A percentile compares a stretch with the other conserved stretches of the same genome.
phyloP scores from a whole-genome alignment of 2,797 vertebrate genomes.

The Darevskia nairensis region DNA sequence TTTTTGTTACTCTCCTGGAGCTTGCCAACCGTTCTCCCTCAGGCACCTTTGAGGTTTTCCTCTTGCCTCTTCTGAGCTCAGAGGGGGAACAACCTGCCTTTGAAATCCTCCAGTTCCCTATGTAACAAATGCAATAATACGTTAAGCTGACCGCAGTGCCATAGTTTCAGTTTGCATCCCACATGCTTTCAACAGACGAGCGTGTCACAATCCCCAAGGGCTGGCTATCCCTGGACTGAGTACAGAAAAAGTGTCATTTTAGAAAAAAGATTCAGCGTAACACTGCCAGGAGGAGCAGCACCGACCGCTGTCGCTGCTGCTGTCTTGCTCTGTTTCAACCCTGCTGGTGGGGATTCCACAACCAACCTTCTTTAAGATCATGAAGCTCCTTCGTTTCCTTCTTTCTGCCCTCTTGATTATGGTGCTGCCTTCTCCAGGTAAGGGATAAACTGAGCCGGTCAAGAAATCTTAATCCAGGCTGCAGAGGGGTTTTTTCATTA shows the following conservation, averaged over 20 bases:
- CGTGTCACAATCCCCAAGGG: background rate
- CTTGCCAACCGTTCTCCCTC: background rate
- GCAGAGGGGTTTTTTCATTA: background rate
- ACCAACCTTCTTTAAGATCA: background rate
- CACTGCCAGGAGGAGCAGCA: too few species aligned
- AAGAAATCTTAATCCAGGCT: background rate
- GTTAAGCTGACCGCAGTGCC: background rate
- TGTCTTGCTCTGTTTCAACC: too few species aligned
- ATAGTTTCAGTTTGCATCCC: background rate
- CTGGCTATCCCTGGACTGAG: background rate
- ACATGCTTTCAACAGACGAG: background rate
- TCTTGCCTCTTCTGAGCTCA: background rate
- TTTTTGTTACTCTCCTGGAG: background rate
- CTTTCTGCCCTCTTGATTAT: background rate
- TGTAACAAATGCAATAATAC: background rate
- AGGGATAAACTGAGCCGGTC: background rate
- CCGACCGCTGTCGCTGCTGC: accelerated
- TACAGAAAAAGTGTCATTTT: too few species aligned
- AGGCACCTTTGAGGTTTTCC: background rate
- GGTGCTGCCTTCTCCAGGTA: constrained; percentile 2
- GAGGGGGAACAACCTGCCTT: background rate
- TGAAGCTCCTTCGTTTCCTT: background rate
- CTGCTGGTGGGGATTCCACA: background rate
- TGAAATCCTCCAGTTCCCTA: background rate
- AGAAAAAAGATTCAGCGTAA: too few species aligned